These are phyloP conservation scores for Pseudorectes ferrugineus DNA, from an alignment of 2,113 vertebrate species.

Conservation along the genomic window DNA sequence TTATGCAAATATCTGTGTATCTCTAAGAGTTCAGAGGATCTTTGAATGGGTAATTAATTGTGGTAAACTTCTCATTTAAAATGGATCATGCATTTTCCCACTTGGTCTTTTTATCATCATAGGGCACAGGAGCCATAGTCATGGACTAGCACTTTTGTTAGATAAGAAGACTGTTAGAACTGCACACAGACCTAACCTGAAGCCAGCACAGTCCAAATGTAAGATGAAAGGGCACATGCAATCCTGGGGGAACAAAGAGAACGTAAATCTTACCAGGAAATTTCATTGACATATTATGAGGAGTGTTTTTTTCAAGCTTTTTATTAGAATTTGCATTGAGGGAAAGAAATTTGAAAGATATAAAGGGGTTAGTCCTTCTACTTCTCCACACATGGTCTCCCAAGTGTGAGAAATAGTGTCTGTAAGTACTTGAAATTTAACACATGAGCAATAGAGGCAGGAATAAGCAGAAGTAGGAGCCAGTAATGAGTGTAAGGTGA, in stretches of 20 bases:
- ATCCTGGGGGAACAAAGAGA: neutral
- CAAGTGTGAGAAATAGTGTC: neutral
- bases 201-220: neutral
- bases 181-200: neutral
- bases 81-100: neutral
- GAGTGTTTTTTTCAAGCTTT: neutral
- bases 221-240: rapidly evolving
- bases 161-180: neutral
- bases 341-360: neutral
- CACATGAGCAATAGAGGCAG: neutral
- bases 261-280: neutral
- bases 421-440: neutral
- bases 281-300: neutral
- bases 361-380: neutral
- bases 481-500: neutral
- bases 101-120: neutral
- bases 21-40: neutral
- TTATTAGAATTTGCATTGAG: neutral
- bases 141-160: neutral
- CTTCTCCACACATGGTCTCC: neutral
- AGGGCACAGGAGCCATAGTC: neutral
- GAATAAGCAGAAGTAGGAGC: neutral
- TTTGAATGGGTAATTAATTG: neutral
- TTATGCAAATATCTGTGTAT: neutral
- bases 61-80: neutral